A percentile compares a stretch with the other conserved stretches of the same genome.
These are phyloP conservation scores for Dasysyrphus albostriatus DNA, from an alignment of 2,888 invertebrate genomes.

Conservation along the genomic window DNA sequence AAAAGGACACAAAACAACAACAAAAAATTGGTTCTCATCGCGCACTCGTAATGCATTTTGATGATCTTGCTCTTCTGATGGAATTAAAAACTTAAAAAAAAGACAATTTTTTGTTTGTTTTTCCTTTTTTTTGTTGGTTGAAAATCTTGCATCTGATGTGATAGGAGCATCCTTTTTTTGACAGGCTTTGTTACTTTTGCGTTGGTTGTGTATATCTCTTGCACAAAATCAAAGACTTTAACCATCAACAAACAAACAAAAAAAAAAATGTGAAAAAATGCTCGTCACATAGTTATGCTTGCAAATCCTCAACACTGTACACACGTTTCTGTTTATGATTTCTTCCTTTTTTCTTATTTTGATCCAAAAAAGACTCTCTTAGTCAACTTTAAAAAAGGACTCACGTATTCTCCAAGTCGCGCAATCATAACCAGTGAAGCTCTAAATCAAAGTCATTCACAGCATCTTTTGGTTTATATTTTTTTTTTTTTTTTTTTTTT, in stretches of 20 bases:
- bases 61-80: constrained; percentile 48
- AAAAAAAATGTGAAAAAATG: constrained; percentile 9
- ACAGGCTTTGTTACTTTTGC: constrained; percentile 58
- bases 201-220: constrained; percentile 59
- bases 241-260: constrained; percentile 16
- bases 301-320: constrained; percentile 50
- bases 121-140: not conserved
- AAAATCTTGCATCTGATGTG: constrained; percentile 58
- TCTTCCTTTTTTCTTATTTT: constrained; percentile 23
- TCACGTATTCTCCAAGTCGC: constrained; percentile 54
- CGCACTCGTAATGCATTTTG: constrained; percentile 74
- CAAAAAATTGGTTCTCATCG: constrained; percentile 74
- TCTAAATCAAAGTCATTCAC: constrained; percentile 43
- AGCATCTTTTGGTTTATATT: constrained; percentile 38
- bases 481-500: not conserved
- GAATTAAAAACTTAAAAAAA: constrained; percentile 24
- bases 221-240: constrained; percentile 60
- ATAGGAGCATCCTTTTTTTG: constrained; percentile 67
- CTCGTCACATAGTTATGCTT: constrained; percentile 69
- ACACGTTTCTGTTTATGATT: constrained; percentile 45
- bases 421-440: constrained; percentile 27
- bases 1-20: constrained; percentile 24
- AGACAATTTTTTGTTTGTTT: constrained; percentile 9
- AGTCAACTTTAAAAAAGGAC: constrained; percentile 45
- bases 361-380: constrained; percentile 18